phyloP scores from a whole-genome alignment of 2,113 vertebrate genomes.

The Origma solitaria region DNA sequence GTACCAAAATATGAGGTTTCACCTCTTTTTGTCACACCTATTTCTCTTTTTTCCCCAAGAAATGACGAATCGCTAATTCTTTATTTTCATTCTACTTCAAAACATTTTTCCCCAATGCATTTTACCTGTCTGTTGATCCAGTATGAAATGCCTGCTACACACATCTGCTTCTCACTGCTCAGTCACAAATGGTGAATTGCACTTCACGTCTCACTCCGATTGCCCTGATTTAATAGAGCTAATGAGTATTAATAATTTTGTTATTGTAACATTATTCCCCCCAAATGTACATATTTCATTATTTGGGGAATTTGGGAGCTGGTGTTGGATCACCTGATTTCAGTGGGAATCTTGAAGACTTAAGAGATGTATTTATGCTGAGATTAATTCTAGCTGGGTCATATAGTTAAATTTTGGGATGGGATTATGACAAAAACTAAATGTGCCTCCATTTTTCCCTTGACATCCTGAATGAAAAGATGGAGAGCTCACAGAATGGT shows the following conservation, averaged over 20 bases:
- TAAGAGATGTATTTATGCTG: not conserved
- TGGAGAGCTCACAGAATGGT: not conserved
- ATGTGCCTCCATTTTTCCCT: not conserved
- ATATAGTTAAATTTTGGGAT: not conserved
- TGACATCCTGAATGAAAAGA: not conserved
- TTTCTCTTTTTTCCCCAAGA: not conserved
- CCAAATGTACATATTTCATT: not conserved
- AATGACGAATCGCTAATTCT: not conserved
- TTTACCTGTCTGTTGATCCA: not conserved
- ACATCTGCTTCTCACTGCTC: not conserved
- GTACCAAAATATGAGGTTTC: not conserved
- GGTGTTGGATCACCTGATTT: not conserved
- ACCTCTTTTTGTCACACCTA: not conserved
- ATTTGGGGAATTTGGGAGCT: not conserved
- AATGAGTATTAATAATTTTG: not conserved
- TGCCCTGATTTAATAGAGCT: not conserved
- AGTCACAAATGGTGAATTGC: not conserved
- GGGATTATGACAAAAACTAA: not conserved
- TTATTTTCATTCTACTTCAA: not conserved
- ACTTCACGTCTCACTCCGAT: not conserved
- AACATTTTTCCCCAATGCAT: accelerated
- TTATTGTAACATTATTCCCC: not conserved
- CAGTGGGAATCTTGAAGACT: not conserved
- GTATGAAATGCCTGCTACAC: not conserved
- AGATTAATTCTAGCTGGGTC: not conserved